Conservation (phyloP, 2,113 vertebrate genomes). For the Burhinus oedicnemus region DNA sequence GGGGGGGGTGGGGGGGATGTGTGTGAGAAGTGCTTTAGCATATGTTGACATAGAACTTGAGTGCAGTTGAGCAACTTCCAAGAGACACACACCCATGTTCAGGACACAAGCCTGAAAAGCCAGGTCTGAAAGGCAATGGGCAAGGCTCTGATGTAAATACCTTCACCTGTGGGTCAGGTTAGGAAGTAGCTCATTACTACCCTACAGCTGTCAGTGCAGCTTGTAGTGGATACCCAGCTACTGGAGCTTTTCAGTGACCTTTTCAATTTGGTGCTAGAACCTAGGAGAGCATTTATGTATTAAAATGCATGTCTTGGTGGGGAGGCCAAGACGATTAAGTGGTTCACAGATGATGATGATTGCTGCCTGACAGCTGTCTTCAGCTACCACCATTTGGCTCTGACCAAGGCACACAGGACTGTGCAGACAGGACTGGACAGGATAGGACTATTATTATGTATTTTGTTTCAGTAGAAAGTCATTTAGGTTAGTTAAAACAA, state of each 20-base stretch:
- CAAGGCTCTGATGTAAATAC: neutral
- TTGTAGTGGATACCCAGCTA: neutral
- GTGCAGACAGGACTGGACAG: neutral
- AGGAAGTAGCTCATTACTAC: neutral
- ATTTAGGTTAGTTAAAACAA: neutral
- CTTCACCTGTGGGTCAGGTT: neutral
- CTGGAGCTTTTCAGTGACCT: neutral
- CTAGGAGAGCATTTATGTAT: neutral
- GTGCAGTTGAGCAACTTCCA: neutral
- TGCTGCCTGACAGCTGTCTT: neutral
- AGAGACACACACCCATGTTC: fast-evolving
- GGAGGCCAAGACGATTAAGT: neutral
- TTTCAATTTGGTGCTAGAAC: neutral
- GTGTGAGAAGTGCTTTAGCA: neutral
- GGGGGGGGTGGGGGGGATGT: fast-evolving
- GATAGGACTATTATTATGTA: neutral
- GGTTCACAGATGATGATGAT: neutral
- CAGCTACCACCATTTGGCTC: neutral
- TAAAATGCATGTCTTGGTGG: neutral
- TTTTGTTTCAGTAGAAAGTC: neutral
- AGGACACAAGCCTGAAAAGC: neutral
- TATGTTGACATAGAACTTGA: neutral
- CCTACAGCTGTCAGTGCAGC: neutral
- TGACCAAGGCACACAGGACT: neutral
- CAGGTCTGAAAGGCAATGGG: neutral